Evolutionary conservation across 2,888 invertebrate species (phyloP).

Genomic region (Parnassius mnemosyne): DNA sequence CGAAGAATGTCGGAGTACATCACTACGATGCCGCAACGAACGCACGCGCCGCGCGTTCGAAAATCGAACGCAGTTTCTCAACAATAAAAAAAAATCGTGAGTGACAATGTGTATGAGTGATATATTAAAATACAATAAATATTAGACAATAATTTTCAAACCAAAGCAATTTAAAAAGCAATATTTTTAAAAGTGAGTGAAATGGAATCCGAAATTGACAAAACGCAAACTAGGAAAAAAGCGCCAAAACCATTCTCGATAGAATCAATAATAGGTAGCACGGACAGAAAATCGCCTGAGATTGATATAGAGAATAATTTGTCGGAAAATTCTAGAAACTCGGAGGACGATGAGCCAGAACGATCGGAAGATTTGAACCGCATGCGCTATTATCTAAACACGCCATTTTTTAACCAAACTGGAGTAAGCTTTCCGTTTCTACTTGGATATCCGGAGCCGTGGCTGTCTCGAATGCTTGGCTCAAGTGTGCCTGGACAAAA

Average conservation of each 20-base stretch:
- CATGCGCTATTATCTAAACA: conserved; percentile 71
- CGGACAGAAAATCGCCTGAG: conserved; percentile 70
- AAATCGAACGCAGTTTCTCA: conserved; percentile 28
- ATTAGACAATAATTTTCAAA: conserved; percentile 2
- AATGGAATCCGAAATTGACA: conserved; percentile 62
- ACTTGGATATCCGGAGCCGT: conserved; percentile 71
- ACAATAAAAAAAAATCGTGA: conserved; percentile 14
- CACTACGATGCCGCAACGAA: conserved; percentile 48
- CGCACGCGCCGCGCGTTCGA: conserved; percentile 47
- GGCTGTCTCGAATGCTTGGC: conserved; percentile 64
- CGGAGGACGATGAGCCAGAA: conserved; percentile 66
- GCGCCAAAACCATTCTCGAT: conserved; percentile 83
- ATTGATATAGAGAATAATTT: conserved; percentile 72
- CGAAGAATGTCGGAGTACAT: conserved; percentile 50
- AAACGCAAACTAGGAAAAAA: conserved; percentile 61
- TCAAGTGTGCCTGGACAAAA: conserved; percentile 42
- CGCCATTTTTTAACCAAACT: conserved; percentile 70
- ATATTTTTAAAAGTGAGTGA: conserved; percentile 31
- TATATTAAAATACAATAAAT: conserved; percentile 16
- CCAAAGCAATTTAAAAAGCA: conserved; percentile 21
- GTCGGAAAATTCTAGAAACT: conserved; percentile 64
- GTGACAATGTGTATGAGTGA: conserved; percentile 20
- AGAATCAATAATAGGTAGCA: conserved; percentile 78
- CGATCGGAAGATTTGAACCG: conserved; percentile 59
- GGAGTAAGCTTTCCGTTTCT: conserved; percentile 70